Evolutionary conservation across 2,888 invertebrate species (phyloP), one percentile per base, ranked within the genome.

Genomic region (Alloplasta piceator): DNA sequence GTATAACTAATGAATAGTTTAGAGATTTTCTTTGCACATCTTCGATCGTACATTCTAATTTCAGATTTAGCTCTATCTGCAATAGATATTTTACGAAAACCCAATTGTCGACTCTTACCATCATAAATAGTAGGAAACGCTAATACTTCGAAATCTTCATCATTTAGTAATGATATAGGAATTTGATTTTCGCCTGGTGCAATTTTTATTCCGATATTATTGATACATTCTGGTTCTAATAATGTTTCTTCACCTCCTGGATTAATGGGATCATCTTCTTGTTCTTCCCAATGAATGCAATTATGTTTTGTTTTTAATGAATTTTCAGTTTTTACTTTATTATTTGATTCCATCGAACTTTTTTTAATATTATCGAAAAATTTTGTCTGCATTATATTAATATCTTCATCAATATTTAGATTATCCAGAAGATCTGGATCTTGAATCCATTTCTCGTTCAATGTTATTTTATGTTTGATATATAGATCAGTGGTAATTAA

Each of bases 31-130:
- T n/a, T n/a, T n/a, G n/a, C n/a, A n/a, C n/a, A n/a, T n/a, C n/a
- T n/a, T n/a, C n/a, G n/a, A 58, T 82, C 77, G 16, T 66, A 77
- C 63, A 76, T 76, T 74, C 76, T 73, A 43, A 80, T 70, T 82
- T 82, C 82, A 26, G 83, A 83, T 77, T 83, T 82, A 41, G 74
- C 78, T 43, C 79, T 73, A 68, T 83, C 58, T 58, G 72, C 16
- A 61, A 55, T 50, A 6, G 50, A 67, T 39, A 74, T 63, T 61
- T 56, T 83, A 48, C 5, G 50, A 71, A 55, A 68, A 70, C 6
- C 39, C 63, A 71, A 71, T 52, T 50, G 58, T 71, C 75, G 39
- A 38, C 16, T 66, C 43, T 80, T 36, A 2, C 72, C 80, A 52
- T 58, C 77, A 56, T 72, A 78, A 43, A 80, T 78, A 61, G 64